Evolutionary conservation across 2,797 vertebrate species (phyloP), one percentile per base, ranked within the genome.

Genomic region (Heliangelus exortis): DNA sequence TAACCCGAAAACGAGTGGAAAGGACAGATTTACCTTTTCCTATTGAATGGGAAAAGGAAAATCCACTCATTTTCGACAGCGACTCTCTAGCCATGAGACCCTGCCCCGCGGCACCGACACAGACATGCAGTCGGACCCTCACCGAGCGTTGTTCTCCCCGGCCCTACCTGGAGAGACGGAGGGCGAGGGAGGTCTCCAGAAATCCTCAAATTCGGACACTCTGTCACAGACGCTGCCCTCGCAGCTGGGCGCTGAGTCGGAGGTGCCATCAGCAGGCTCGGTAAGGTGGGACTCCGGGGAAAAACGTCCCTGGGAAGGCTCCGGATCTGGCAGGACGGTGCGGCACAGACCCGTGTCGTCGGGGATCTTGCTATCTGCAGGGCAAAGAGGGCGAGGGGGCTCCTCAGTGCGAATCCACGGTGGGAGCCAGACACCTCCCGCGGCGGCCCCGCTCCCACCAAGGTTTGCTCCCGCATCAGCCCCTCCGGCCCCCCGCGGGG

Each of bases 151-250:
- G 54, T 45, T 29, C 28, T 12, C 47, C 50, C 18, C 41, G 4
- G 4, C 72, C 94, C 66, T 94, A 90, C 78, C 99, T 86, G 99
- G 99, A 4, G 99, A 99, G n/a, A 98, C 98, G 5, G 99, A 99
- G 21, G 99, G 99, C 15, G 99, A 99, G 9, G 99, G 99, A 54
- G 99, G 99, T 95, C 99, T 98, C 99, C 99, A 99, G 95, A 98
- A 98, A 94, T 99, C 99, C 91, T 99, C 99, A 31, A 98, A 98
- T 57, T 99, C 99, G 5, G 98, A 98, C 69, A 98, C 98, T 20
- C 92, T 93, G 48, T 98, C 98, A n/a, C 97, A 98, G 74, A 98
- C 98, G 80, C 98, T 97, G 92, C 98, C 98, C 79, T 97, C 98
- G 39, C 96, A 97, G 98, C 99, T 99, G 86, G 98, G 98, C 8